Conservation (phyloP, 2,888 invertebrate species). For the Stenoptilia bipunctidactyla region DNA sequence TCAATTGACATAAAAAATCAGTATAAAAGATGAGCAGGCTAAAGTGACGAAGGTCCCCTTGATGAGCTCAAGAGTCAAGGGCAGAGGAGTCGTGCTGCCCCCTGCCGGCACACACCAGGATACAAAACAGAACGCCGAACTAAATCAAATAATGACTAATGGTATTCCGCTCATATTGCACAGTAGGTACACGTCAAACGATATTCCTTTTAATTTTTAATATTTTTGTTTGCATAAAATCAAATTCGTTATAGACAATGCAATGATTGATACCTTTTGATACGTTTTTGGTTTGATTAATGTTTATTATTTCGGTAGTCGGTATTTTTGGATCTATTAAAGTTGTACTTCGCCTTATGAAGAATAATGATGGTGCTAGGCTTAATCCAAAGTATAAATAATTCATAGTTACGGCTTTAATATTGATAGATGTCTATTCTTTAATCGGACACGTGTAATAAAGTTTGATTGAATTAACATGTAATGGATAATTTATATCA, state of each 20-base stretch:
- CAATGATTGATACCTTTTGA: slow-evolving; percentile 65
- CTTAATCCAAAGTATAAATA: slow-evolving; percentile 41
- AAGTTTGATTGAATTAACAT: not conserved
- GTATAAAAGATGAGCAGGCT: slow-evolving; percentile 21
- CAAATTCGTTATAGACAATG: slow-evolving; percentile 63
- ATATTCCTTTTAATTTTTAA: slow-evolving; percentile 65
- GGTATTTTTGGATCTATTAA: slow-evolving; percentile 63
- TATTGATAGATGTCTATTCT: not conserved
- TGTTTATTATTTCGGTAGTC: slow-evolving; percentile 71
- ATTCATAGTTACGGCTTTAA: not conserved
- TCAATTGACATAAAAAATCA: no score
- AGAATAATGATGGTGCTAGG: slow-evolving; percentile 61
- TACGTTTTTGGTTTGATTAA: slow-evolving; percentile 48
- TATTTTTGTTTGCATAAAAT: slow-evolving; percentile 61
- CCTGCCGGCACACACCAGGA: slow-evolving; percentile 56
- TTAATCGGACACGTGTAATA: not conserved
- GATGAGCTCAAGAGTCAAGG: slow-evolving; percentile 49
- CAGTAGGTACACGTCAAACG: slow-evolving; percentile 71
- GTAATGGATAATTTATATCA: not conserved
- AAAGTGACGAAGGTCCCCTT: slow-evolving; percentile 61
- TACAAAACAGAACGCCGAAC: slow-evolving; percentile 54
- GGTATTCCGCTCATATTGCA: slow-evolving; percentile 68
- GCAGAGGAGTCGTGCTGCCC: slow-evolving; percentile 50
- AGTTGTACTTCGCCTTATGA: slow-evolving; percentile 57
- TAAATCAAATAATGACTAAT: slow-evolving; percentile 73